These are phyloP conservation scores for Drosophila bifasciata DNA, from an alignment of 1,140 invertebrate species.

Conservation along the genomic window DNA sequence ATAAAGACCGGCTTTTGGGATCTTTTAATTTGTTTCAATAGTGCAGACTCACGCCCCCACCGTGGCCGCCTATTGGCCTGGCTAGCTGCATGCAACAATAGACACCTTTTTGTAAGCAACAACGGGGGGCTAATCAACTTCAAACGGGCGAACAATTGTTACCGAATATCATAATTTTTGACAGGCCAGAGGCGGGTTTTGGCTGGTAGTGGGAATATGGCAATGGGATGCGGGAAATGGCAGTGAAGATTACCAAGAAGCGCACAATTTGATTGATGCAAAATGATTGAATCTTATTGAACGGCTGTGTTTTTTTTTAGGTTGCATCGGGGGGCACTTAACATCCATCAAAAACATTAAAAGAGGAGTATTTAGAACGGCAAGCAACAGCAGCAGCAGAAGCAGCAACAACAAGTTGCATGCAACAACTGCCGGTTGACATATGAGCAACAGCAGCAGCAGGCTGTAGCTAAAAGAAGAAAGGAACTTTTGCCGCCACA, in stretches of 20 bases:
- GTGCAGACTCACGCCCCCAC: slow-evolving; percentile 70
- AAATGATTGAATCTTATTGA: slow-evolving; percentile 48
- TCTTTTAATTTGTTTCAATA: slow-evolving; percentile 73
- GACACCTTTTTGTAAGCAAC: slow-evolving; percentile 74
- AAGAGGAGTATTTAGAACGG: slow-evolving; percentile 78
- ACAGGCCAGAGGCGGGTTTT: slow-evolving; percentile 28
- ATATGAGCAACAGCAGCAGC: slow-evolving; percentile 64
- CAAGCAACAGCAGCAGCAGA: slow-evolving; percentile 60
- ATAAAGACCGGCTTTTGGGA: slow-evolving; percentile 68
- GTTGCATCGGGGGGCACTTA: slow-evolving; percentile 57
- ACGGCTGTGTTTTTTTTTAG: too few species aligned
- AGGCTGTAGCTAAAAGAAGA: slow-evolving; percentile 63
- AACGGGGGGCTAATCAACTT: slow-evolving; percentile 79
- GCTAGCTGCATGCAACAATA: slow-evolving; percentile 59
- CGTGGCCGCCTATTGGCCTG: slow-evolving; percentile 35
- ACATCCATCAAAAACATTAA: slow-evolving; percentile 81
- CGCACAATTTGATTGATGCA: slow-evolving; percentile 35
- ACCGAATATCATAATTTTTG: slow-evolving; percentile 26
- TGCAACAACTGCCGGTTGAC: slow-evolving; percentile 70
- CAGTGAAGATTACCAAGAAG: slow-evolving; percentile 30
- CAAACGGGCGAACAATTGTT: slow-evolving; percentile 69
- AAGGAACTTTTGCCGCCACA: slow-evolving; percentile 79
- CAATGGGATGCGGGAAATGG: slow-evolving; percentile 4
- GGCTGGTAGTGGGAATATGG: slow-evolving; percentile 44
- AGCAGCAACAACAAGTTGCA: slow-evolving; percentile 56